phyloP scores from a whole-genome alignment of 2,888 invertebrate genomes.

The Monoplex corrugatus region DNA sequence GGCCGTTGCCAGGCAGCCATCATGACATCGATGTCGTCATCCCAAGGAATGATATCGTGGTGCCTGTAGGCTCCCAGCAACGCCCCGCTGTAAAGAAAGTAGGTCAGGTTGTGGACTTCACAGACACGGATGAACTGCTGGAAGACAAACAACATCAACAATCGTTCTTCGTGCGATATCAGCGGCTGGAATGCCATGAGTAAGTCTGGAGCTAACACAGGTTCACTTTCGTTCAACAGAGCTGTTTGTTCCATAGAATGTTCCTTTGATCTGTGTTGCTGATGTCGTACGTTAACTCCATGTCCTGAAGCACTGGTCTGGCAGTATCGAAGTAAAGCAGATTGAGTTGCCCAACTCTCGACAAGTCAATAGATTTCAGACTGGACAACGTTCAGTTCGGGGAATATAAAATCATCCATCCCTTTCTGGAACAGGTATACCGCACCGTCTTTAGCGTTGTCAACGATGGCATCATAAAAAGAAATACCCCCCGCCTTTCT shows the following conservation, averaged over 20 bases:
- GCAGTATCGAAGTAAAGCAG: slow-evolving; percentile 38
- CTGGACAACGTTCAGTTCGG: slow-evolving; percentile 33
- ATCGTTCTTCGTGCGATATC: slow-evolving; percentile 49
- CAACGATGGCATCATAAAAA: neutral
- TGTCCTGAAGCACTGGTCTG: no score
- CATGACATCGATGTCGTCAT: slow-evolving; percentile 70
- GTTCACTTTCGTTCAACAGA: neutral
- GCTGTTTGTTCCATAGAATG: neutral
- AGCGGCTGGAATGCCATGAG: slow-evolving; percentile 53
- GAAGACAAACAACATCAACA: slow-evolving; percentile 54
- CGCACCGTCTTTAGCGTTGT: neutral
- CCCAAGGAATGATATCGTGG: slow-evolving; percentile 70
- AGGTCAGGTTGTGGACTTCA: slow-evolving; percentile 53
- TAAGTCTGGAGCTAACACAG: neutral
- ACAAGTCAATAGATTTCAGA: slow-evolving; percentile 22
- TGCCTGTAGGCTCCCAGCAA: slow-evolving; percentile 68
- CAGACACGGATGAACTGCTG: slow-evolving; percentile 57
- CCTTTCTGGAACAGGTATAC: neutral
- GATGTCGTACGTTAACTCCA: no score
- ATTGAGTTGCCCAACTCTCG: slow-evolving; percentile 37
- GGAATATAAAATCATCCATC: slow-evolving; percentile 2
- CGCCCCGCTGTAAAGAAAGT: slow-evolving; percentile 66
- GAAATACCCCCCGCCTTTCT: neutral
- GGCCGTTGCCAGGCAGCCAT: slow-evolving; percentile 56
- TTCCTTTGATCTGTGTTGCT: neutral